Conservation (phyloP, 1,140 invertebrate species). For the Drosophila guanche region DNA sequence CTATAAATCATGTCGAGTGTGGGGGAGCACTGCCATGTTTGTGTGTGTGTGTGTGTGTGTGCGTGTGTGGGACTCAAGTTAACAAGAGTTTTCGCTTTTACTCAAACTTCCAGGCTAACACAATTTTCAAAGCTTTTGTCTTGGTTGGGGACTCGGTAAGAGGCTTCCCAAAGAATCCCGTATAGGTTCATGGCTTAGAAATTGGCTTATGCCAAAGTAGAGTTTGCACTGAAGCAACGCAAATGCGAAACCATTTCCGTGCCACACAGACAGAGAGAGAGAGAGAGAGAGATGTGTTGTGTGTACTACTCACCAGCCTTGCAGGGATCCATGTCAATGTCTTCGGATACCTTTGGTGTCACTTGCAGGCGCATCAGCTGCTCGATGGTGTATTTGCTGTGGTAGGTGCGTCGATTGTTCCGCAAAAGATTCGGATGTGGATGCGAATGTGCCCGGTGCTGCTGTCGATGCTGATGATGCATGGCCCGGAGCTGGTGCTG, state of each 20-base stretch:
- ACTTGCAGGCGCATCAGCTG: constrained; percentile 87
- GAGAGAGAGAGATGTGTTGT: neutral
- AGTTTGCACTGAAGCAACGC: constrained; percentile 21
- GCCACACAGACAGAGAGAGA: neutral
- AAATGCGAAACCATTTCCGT: constrained; percentile 46
- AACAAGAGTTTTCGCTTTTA: constrained; percentile 75
- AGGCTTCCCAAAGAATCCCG: constrained; percentile 6
- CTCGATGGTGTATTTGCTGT: constrained; percentile 87
- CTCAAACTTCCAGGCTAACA: constrained; percentile 58
- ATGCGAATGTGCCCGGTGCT: constrained; percentile 40
- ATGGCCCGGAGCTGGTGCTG: constrained; percentile 9
- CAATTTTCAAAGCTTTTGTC: constrained; percentile 60
- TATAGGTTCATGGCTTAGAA: constrained; percentile 28
- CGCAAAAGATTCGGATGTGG: neutral
- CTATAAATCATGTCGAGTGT: constrained; percentile 57
- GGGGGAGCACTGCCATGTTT: neutral
- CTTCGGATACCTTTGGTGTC: constrained; percentile 88
- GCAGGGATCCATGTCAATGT: constrained; percentile 92
- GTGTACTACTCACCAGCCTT: constrained; percentile 89
- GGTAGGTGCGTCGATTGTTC: constrained; percentile 58
- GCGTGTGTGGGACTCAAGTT: constrained; percentile 44
- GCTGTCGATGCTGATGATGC: constrained; percentile 34
- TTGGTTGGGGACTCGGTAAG: constrained; percentile 16
- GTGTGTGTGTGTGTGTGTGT: constrained; percentile 16
- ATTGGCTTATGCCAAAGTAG: constrained; percentile 43